These are phyloP conservation scores for Nematolebias whitei DNA, from an alignment of 2,113 vertebrate genomes.

Conservation along the genomic window DNA sequence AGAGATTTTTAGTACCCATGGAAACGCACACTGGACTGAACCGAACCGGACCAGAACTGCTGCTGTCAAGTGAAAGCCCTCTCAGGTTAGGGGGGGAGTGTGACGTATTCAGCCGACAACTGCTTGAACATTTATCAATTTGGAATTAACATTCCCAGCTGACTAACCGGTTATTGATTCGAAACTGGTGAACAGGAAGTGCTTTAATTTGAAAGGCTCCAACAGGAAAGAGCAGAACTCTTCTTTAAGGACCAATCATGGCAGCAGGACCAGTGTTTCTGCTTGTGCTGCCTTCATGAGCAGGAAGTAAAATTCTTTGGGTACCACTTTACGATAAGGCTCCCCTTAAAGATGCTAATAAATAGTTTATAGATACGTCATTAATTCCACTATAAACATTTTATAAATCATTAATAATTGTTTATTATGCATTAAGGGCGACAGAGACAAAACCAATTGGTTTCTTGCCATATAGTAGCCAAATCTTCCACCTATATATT, in stretches of 20 bases:
- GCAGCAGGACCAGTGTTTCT: neutral
- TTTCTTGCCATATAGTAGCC: no score
- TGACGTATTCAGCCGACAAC: neutral
- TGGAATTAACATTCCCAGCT: constrained; percentile 7
- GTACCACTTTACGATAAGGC: no score
- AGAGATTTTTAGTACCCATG: neutral
- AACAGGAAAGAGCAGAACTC: neutral
- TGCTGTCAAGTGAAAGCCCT: neutral
- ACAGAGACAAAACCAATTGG: no score
- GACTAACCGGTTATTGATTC: neutral
- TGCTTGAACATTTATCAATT: neutral
- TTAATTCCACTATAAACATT: no score
- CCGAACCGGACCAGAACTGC: neutral
- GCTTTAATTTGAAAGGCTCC: constrained; percentile 7
- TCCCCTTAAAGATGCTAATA: no score
- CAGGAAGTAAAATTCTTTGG: neutral
- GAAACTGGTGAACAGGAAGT: neutral
- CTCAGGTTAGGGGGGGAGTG: neutral
- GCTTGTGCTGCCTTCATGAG: constrained; percentile 5
- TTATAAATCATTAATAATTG: no score
- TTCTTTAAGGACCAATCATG: neutral
- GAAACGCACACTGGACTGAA: neutral
- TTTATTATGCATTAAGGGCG: no score
- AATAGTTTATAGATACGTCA: no score
- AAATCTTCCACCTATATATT: no score